These are phyloP conservation scores for Neocrepidodera transversa DNA, from an alignment of 2,888 invertebrate genomes.

Conservation along the genomic window DNA sequence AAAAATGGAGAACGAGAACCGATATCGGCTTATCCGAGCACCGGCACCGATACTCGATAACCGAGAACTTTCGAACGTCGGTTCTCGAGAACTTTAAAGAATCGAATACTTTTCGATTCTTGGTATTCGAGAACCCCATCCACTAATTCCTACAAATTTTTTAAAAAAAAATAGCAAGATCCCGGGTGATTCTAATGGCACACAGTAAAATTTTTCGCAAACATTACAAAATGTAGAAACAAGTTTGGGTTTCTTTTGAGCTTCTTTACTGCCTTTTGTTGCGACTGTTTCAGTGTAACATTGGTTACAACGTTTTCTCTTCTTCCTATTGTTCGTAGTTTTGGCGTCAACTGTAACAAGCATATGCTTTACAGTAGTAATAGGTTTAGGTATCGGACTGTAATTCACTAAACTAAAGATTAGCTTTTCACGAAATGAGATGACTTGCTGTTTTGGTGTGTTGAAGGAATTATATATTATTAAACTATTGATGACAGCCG, in stretches of 20 bases:
- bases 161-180: no score
- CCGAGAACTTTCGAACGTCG: no score
- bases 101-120: no score
- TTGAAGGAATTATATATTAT: no score
- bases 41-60: no score
- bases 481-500: no score
- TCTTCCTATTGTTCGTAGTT: neutral
- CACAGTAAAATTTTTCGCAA: neutral
- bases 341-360: neutral
- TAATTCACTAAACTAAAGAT: neutral
- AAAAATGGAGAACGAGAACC: no score
- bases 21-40: no score
- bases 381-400: neutral
- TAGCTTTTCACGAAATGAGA: neutral
- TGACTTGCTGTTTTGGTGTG: neutral
- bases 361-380: neutral
- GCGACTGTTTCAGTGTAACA: neutral
- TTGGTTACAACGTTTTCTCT: neutral
- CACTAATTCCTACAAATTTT: no score
- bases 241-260: neutral
- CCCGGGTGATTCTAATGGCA: neutral
- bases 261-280: neutral
- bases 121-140: no score
- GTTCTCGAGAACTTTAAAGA: no score
- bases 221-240: neutral